phyloP scores from a whole-genome alignment of 1,140 invertebrate genomes.

The Ostrea denselamellosa region DNA sequence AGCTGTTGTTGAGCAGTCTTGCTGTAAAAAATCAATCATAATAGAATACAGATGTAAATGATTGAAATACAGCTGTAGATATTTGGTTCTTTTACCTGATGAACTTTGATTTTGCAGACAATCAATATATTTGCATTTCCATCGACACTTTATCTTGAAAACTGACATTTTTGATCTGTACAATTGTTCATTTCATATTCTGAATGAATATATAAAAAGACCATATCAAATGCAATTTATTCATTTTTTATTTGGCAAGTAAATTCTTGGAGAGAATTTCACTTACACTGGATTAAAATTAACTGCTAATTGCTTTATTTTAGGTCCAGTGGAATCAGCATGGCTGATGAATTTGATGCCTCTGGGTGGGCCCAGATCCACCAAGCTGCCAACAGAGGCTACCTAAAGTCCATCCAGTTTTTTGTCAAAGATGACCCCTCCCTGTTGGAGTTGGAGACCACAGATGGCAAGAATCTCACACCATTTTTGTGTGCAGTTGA shows the following conservation, averaged over 20 bases:
- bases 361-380: slow-evolving; percentile 77
- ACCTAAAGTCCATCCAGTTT: slow-evolving; percentile 73
- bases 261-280: too few species aligned
- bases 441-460: slow-evolving; percentile 75
- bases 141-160: too few species aligned
- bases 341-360: slow-evolving; percentile 71
- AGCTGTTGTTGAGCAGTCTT: too few species aligned
- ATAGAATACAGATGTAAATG: background rate
- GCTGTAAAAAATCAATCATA: background rate
- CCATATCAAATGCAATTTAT: too few species aligned
- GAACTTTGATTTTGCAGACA: background rate
- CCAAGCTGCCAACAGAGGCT: slow-evolving; percentile 74
- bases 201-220: too few species aligned
- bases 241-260: too few species aligned
- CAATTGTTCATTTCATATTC: too few species aligned
- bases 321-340: slow-evolving; percentile 8
- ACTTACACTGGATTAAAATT: background rate
- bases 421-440: slow-evolving; percentile 71
- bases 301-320: background rate
- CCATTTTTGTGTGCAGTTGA: slow-evolving; percentile 76
- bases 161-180: too few species aligned
- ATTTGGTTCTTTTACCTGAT: background rate
- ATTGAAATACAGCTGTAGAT: background rate
- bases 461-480: slow-evolving; percentile 72
- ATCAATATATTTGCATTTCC: too few species aligned